Base-by-base conservation (phyloP, 1,140 invertebrate species). In the Zaprionus africanus region DNA sequence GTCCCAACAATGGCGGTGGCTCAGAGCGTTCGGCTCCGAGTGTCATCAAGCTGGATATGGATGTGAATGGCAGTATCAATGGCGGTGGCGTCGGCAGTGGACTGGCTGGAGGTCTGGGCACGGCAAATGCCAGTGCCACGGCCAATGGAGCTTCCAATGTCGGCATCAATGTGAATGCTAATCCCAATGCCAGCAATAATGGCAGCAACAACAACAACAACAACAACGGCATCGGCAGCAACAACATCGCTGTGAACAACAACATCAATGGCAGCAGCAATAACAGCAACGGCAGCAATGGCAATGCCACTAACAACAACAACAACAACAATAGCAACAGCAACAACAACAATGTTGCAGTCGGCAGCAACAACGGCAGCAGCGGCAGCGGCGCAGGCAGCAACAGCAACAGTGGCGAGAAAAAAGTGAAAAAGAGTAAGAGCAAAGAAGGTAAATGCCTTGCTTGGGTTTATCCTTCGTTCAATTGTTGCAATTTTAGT, bases 361-460 rank as follows among this genome's bases (percentile, higher is more conserved):
- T 61, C 1, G 68, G 57, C 17, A 58, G 61, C 66, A 82, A 59
- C 68, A 73, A 62, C 17, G 34, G 28, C 64, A 78, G 70, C 60
- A 75, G 54, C 54, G 71, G 66, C 69, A 79, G 82, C 67, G 78
- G 65, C 4, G 73, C 75, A 15, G 79, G 86, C 72, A 88, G 86
- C 58, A 85, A 76, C 63, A 90, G 79, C 67, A 84, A 84, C 56
- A 92, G 84, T 49, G 91, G 91, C 86, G 91, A 92, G 81, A 92
- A 92, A 79, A 92, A 93, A 92, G 90, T 82, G 76, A 92, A 92
- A 86, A 90, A 91, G 90, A 93, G 90, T 90, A 92, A 93, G 86
- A 91, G 87, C 76, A 90, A 90, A 91, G 86, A 91, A 93, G 88
- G 90, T 92, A 92, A 92, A 91, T 91, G 63, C 79, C 80, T 63